A percentile compares a stretch with the other conserved stretches of the same genome.
Evolutionary conservation across 2,888 invertebrate genomes (phyloP).

Genomic region (Hirtodrosophila alboralis): DNA sequence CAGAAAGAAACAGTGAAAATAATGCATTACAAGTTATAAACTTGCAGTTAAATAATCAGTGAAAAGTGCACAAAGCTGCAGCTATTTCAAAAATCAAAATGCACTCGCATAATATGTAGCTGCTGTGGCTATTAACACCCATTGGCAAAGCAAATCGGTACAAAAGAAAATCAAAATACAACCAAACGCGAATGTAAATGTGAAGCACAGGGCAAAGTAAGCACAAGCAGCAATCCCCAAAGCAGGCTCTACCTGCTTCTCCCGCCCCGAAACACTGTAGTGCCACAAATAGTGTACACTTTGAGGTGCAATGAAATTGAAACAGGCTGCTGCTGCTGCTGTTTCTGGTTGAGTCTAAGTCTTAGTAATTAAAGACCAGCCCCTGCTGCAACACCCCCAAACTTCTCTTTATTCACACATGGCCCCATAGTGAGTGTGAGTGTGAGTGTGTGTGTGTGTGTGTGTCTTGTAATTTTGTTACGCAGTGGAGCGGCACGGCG

Average conservation of each 20-base stretch:
- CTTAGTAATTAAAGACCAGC: slow-evolving; percentile 64
- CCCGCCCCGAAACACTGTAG: not conserved
- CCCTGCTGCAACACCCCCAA: slow-evolving; percentile 13
- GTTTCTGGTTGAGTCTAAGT: slow-evolving; percentile 30
- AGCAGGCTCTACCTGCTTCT: slow-evolving; percentile 15
- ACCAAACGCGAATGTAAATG: slow-evolving; percentile 68
- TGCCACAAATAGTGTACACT: slow-evolving; percentile 28
- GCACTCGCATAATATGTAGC: slow-evolving; percentile 46
- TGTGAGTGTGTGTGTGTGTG: slow-evolving; percentile 32
- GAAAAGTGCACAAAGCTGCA: slow-evolving; percentile 33
- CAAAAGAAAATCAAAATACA: slow-evolving; percentile 63
- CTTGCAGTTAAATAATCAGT: slow-evolving; percentile 19
- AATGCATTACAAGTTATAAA: slow-evolving; percentile 40
- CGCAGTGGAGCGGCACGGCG: slow-evolving; percentile 67
- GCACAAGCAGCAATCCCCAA: slow-evolving; percentile 51
- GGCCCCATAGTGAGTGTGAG: slow-evolving; percentile 20
- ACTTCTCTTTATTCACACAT: slow-evolving; percentile 21
- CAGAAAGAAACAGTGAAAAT: slow-evolving; percentile 32
- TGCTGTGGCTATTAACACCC: slow-evolving; percentile 28
- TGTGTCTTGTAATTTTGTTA: slow-evolving; percentile 71
- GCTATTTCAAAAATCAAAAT: slow-evolving; percentile 32
- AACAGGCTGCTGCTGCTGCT: slow-evolving; percentile 37
- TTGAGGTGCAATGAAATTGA: slow-evolving; percentile 54
- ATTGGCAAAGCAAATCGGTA: slow-evolving; percentile 59
- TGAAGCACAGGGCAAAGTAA: slow-evolving; percentile 64